Evolutionary conservation across 2,113 vertebrate genomes (phyloP), one percentile per base, ranked within the genome.

Genomic region (Pangasianodon gigas): DNA sequence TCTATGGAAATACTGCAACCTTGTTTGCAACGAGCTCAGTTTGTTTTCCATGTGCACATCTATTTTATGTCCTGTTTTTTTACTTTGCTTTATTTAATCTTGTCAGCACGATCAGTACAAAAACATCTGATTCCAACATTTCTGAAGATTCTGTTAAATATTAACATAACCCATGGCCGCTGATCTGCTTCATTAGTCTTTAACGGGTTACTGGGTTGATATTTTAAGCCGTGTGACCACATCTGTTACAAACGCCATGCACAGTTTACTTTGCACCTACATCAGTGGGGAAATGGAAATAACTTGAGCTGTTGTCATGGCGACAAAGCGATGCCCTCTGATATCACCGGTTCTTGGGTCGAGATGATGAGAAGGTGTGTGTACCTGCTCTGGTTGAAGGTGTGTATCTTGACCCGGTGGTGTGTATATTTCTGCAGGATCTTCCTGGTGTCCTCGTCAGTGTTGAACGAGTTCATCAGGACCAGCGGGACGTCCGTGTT

Each of bases 351-450:
- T 75, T 21, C 16, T 44, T 44, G 16, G 71, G 37, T 75, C 0
- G 19, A 44, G 37, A 75, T 21, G 1, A 3, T 54, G 19, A 48
- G 62, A 46, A 41, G 16, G 56, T 74, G 48, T 69, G 85, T 26
- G 19, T 97, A 98, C 97, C 97, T 98, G 97, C 97, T 98, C 94
- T 98, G 97, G 94, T 98, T 98, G 91, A 98, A 98, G 86, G 97
- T 98, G 87, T 98, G 96, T 65, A 98, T 98, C 95, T 98, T 97
- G 93, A 98, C 96, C 71, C 95, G 96, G 93, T 96, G 97, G 87
- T 97, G 97, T 88, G 95, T 97, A 89, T 98, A 98, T 81, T 98
- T 98, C 94, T 98, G 97, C 90, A 98, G 91, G 93, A 98, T 98
- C 94, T 98, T 98, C 94, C 97, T 97, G 0, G 97, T 98, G 93